Base-by-base conservation (phyloP, 2,888 invertebrate genomes). In the Platypus cylindrus region DNA sequence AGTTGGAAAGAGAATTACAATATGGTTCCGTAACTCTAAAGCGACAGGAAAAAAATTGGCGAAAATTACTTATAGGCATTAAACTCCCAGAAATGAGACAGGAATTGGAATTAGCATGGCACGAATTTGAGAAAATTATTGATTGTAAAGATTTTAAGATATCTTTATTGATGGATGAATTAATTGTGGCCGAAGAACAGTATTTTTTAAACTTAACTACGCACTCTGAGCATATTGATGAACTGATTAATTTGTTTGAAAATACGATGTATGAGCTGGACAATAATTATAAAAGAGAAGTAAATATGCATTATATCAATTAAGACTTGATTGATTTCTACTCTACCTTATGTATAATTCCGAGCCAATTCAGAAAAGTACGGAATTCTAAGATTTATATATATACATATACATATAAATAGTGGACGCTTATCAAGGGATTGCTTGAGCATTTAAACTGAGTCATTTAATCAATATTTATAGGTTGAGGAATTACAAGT, bases 121-220 rank as follows among this genome's bases (percentile, higher is more conserved):
- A 56, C 25, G 58, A 57, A 30, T 66, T 67, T 44, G 64, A 68
- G 34, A 55, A 61, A 12, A 51, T 56, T 2, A 45, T 67, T 5
- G 68, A 68, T 44, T 53, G 55, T 17, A 66, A 66, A 44, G 62
- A 67, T 46, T 63, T 64, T 41, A 52, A 52, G 3, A 59, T 61
- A 20, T 58, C 58, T 3, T 39, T 62, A 8, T 48, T 65, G 5
- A 45, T 66, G 52, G 63, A 65, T 15, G 61, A 61, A 35, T 25
- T 66, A 3, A 48, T 50, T 14, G 53, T 56, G 9, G 54, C 62
- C 1, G 60, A 64, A 18, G 56, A 62, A 12, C 64, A 65, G 40
- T 58, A 62, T 39, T 54, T 56, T 40, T 52, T 48, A 44, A 64
- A 58, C 36, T 48, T 55, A 16, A 48, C 50, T 27, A 46, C 53